Evolutionary conservation across 2,113 vertebrate species (phyloP).

Genomic region (Daphoenositta chrysoptera): DNA sequence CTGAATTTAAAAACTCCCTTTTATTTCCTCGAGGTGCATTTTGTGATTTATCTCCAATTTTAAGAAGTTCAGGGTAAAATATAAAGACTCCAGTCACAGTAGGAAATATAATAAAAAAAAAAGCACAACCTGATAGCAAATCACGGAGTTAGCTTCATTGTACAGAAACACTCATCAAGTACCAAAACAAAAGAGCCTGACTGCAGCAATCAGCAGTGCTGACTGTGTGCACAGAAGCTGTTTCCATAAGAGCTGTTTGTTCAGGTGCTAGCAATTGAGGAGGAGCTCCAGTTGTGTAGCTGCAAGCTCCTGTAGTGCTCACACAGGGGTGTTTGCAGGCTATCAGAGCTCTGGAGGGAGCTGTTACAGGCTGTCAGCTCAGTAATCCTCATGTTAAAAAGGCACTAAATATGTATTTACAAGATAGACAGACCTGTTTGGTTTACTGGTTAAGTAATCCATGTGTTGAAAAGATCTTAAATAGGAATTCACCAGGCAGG

Average conservation of each 20-base stretch:
- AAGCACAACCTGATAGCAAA: not conserved
- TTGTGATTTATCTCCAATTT: conserved; percentile 47
- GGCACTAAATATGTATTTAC: conserved; percentile 40
- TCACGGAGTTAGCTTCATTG: not conserved
- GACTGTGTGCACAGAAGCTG: not conserved
- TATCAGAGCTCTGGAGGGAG: conserved; percentile 42
- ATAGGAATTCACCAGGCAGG: not conserved
- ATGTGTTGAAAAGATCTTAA: conserved; percentile 8
- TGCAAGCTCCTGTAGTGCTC: not conserved
- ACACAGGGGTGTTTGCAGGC: not conserved
- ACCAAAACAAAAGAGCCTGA: not conserved
- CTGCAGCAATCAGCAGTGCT: not conserved
- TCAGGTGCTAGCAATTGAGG: conserved; percentile 22
- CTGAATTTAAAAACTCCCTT: conserved; percentile 8
- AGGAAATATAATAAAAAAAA: not conserved
- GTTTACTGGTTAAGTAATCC: conserved; percentile 20
- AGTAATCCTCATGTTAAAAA: conserved; percentile 37
- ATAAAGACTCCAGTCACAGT: not conserved
- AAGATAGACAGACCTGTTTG: conserved; percentile 35
- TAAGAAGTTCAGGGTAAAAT: not conserved
- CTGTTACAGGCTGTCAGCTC: conserved; percentile 43
- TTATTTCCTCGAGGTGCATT: conserved; percentile 31
- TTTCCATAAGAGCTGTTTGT: conserved; percentile 15
- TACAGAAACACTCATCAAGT: not conserved
- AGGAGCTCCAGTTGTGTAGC: not conserved